These are phyloP conservation scores for Sarcophaga variegata DNA, from an alignment of 2,888 invertebrate genomes.

Conservation along the genomic window DNA sequence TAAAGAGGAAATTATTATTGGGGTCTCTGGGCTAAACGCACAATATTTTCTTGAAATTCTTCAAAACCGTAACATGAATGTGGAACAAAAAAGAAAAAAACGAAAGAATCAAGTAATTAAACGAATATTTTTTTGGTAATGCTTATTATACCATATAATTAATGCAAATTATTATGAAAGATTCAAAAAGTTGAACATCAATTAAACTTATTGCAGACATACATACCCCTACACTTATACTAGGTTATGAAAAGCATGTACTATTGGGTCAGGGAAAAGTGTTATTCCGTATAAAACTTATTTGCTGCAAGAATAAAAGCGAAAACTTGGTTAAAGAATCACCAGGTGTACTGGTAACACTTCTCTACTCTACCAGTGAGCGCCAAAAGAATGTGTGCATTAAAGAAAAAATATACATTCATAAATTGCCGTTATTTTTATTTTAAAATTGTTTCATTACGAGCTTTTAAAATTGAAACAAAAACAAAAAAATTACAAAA, in stretches of 20 bases:
- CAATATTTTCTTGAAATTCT: background rate
- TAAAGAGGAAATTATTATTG: background rate
- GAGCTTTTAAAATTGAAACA: too few relatives aligned
- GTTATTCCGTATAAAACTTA: background rate
- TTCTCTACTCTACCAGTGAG: too few relatives aligned
- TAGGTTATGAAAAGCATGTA: background rate
- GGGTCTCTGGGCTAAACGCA: background rate
- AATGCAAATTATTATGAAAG: conserved; percentile 62
- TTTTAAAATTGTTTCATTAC: too few relatives aligned
- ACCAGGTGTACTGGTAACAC: too few relatives aligned
- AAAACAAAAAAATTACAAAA: too few relatives aligned
- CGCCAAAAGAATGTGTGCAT: too few relatives aligned
- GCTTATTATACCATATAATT: conserved; percentile 56
- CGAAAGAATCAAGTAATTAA: conserved; percentile 50
- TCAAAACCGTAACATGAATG: background rate
- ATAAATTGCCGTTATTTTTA: too few relatives aligned
- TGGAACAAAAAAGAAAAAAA: background rate
- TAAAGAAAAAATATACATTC: too few relatives aligned
- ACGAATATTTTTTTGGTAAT: conserved; percentile 40
- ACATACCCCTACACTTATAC: conserved; percentile 14
- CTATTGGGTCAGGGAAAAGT: background rate
- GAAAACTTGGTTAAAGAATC: too few relatives aligned
- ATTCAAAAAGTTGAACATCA: conserved; percentile 33
- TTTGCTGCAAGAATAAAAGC: too few relatives aligned
- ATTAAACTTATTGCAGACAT: conserved; percentile 14